Conservation (phyloP, 2,888 invertebrate genomes). For the Eupithecia subumbrata region DNA sequence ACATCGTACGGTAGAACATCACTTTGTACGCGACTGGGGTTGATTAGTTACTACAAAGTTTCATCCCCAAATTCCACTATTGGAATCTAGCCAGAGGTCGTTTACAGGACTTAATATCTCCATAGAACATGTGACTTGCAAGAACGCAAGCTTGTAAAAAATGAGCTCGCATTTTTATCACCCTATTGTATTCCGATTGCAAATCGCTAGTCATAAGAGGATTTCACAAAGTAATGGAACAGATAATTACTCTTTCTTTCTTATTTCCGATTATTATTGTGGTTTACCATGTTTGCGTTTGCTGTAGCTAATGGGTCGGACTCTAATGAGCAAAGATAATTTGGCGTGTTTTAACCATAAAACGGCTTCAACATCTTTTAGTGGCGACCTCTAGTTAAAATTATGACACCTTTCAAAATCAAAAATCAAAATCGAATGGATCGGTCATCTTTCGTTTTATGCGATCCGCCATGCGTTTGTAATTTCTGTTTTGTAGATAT, state of each 20-base stretch:
- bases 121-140: slow-evolving; percentile 53
- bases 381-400: too few species aligned
- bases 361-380: too few species aligned
- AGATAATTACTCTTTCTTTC: slow-evolving; percentile 15
- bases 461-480: too few species aligned
- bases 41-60: slow-evolving; percentile 69
- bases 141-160: slow-evolving; percentile 51
- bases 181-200: slow-evolving; percentile 21
- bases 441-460: too few species aligned
- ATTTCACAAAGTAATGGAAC: slow-evolving; percentile 17
- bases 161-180: slow-evolving; percentile 34
- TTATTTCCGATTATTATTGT: slow-evolving; percentile 1
- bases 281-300: neutral
- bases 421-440: too few species aligned
- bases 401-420: too few species aligned
- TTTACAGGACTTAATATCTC: slow-evolving; percentile 59
- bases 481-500: too few species aligned
- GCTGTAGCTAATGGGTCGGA: neutral
- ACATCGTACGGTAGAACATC: slow-evolving; percentile 41
- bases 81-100: slow-evolving; percentile 61
- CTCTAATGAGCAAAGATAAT: neutral
- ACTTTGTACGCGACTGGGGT: slow-evolving; percentile 48
- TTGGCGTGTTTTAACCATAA: too few species aligned
- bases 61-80: slow-evolving; percentile 50
- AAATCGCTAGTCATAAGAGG: slow-evolving; percentile 23